These are phyloP conservation scores for Peromyscus maniculatus DNA, from an alignment of 2,113 vertebrate species.

Conservation along the genomic window DNA sequence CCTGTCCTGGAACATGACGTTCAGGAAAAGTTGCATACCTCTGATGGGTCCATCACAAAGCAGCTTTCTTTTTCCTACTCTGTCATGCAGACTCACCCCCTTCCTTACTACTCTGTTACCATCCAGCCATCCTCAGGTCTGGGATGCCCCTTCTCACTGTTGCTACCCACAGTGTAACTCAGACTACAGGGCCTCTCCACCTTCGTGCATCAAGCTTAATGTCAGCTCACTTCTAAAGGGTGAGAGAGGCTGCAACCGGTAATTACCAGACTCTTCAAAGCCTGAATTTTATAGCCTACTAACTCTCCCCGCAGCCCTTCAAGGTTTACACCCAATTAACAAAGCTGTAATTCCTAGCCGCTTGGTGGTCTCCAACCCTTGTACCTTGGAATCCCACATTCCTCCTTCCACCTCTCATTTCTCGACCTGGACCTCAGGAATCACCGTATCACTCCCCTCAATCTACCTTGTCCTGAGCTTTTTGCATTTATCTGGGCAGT, in stretches of 20 bases:
- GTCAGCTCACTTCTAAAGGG: neutral
- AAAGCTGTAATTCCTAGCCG: neutral
- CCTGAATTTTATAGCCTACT: neutral
- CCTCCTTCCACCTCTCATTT: neutral
- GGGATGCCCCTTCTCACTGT: neutral
- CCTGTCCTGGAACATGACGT: neutral
- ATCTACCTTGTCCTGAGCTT: no score
- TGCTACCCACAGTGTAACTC: neutral
- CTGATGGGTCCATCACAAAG: neutral
- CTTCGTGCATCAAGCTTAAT: neutral
- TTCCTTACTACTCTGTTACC: neutral
- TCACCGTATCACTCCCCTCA: neutral
- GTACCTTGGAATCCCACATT: no score
- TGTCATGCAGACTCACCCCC: neutral
- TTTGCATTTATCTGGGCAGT: neutral
- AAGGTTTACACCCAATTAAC: neutral
- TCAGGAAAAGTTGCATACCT: neutral
- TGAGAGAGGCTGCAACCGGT: neutral
- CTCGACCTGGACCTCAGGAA: neutral
- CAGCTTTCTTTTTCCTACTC: neutral
- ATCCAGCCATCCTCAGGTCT: neutral
- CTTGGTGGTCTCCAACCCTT: neutral
- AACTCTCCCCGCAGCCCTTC: neutral
- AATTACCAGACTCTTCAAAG: conserved; percentile 32
- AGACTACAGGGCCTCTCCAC: neutral